Conservation (phyloP, 2,888 invertebrate species). For the Noctua janthina region DNA sequence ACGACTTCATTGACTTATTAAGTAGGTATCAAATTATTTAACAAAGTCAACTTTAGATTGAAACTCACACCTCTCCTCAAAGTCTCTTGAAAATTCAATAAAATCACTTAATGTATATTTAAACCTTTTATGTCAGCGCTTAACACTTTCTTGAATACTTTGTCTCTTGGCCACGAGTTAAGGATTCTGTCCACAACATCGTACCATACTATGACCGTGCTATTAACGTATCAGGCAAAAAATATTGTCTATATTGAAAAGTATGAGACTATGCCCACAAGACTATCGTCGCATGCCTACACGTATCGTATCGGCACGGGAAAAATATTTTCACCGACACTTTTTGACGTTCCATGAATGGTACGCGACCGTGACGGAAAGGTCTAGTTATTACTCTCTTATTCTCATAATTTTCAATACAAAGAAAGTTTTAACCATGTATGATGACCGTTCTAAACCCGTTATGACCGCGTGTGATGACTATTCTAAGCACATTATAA, state of each 20-base stretch:
- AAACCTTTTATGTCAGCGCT: slow-evolving; percentile 45
- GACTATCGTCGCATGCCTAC: too few relatives aligned
- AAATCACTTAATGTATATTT: slow-evolving; percentile 65
- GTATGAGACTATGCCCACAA: too few relatives aligned
- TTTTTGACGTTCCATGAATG: too few relatives aligned
- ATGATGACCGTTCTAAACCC: neutral
- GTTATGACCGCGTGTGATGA: neutral
- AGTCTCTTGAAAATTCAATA: slow-evolving; percentile 52
- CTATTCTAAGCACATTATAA: neutral
- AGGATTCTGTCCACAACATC: too few relatives aligned
- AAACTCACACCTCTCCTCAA: slow-evolving; percentile 33
- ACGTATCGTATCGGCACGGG: too few relatives aligned
- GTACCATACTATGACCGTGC: too few relatives aligned
- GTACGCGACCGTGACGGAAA: too few relatives aligned
- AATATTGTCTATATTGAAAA: too few relatives aligned
- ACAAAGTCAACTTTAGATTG: slow-evolving; percentile 26
- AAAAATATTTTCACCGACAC: too few relatives aligned
- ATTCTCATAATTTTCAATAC: neutral
- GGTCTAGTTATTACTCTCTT: too few relatives aligned
- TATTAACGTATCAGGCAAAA: too few relatives aligned
- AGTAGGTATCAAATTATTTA: slow-evolving; percentile 25
- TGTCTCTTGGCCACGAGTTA: too few relatives aligned
- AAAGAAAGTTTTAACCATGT: neutral
- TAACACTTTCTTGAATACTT: slow-evolving; percentile 46
- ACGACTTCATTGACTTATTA: slow-evolving; percentile 17